A percentile compares a stretch with the other conserved stretches of the same genome.
Evolutionary conservation across 2,797 vertebrate species (phyloP).

Genomic region (Eremophila alpestris): DNA sequence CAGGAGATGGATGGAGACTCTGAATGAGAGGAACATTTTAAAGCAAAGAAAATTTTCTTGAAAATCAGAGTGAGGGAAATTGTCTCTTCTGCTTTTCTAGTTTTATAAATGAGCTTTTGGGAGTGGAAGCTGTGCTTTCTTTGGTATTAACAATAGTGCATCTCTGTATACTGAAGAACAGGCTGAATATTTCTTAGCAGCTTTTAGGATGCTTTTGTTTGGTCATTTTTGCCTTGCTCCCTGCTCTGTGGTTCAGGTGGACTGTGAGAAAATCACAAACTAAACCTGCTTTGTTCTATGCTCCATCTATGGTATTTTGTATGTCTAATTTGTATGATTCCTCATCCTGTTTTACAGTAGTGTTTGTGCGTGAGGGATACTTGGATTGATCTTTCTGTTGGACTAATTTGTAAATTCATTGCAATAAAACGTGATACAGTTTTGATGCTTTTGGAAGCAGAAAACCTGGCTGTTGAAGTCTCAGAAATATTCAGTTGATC

Average conservation of each 20-base stretch:
- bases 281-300: not conserved
- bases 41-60: not conserved
- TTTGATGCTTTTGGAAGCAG: not conserved
- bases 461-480: not conserved
- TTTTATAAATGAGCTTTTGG: not conserved
- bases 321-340: slow-evolving; percentile 42
- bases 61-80: not conserved
- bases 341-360: not conserved
- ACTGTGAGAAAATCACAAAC: not conserved
- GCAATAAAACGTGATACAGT: not conserved
- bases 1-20: not conserved
- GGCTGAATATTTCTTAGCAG: not conserved
- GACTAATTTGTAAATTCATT: slow-evolving; percentile 9
- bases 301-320: not conserved
- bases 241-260: not conserved
- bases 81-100: not conserved
- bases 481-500: slow-evolving; percentile 15
- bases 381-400: slow-evolving; percentile 4
- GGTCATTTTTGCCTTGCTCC: not conserved
- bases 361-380: not conserved
- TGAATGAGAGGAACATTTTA: not conserved
- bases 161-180: accelerated
- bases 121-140: not conserved
- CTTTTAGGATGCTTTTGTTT: not conserved
- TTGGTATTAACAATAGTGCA: not conserved